Evolutionary conservation across 2,797 vertebrate genomes (phyloP).

Genomic region (Alauda arvensis): DNA sequence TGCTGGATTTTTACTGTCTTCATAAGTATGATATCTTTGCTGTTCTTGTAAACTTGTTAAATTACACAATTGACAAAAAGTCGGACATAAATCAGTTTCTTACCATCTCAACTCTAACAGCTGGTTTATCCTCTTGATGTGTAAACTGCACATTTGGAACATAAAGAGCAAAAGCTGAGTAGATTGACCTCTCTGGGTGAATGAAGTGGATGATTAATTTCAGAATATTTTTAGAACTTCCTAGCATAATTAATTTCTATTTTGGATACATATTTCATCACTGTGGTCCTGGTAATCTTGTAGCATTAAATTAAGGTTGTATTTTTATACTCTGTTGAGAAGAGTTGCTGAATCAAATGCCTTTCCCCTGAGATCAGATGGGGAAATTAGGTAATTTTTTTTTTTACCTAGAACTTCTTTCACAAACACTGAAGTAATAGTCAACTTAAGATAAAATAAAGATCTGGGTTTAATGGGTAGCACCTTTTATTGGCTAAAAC

Average conservation of each 20-base stretch:
- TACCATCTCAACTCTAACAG: background rate
- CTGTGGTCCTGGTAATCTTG: background rate
- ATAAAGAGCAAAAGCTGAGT: background rate
- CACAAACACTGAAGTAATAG: background rate
- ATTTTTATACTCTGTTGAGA: background rate
- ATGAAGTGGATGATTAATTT: background rate
- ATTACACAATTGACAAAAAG: background rate
- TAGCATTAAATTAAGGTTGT: background rate
- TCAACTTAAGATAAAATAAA: background rate
- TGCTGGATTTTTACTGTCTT: background rate
- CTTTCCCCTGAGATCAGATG: background rate
- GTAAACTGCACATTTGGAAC: background rate
- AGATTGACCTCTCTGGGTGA: background rate
- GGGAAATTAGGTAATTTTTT: rapidly evolving
- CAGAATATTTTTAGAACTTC: constrained; percentile 7
- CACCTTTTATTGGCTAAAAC: background rate
- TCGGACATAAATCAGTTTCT: background rate
- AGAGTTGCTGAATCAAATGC: background rate
- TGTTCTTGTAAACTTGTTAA: background rate
- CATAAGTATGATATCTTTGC: background rate
- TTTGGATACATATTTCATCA: background rate
- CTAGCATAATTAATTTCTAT: constrained; percentile 7
- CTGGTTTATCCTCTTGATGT: background rate
- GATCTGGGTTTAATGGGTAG: background rate
- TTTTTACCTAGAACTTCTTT: background rate